Evolutionary conservation across 2,888 invertebrate species (phyloP).

Genomic region (Andrena fulva): DNA sequence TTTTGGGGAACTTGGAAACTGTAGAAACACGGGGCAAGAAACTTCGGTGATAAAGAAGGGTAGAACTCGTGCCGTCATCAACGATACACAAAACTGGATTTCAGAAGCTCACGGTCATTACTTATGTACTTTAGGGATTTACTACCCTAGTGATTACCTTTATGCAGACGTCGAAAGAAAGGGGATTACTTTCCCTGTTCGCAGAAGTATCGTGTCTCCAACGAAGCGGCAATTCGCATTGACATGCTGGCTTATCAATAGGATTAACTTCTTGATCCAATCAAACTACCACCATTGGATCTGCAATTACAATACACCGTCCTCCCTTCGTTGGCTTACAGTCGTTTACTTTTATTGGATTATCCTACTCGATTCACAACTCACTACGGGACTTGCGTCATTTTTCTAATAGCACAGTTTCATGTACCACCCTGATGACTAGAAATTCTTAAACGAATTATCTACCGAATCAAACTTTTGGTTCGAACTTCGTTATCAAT

Average conservation of each 20-base stretch:
- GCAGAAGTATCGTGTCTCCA: slow-evolving; percentile 1
- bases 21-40: not conserved
- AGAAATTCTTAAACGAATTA: no score
- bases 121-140: not conserved
- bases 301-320: slow-evolving; percentile 39
- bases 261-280: slow-evolving; percentile 44
- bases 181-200: not conserved
- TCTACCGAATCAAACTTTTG: no score
- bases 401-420: not conserved
- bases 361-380: slow-evolving; percentile 8
- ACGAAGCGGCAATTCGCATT: slow-evolving; percentile 16
- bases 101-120: not conserved
- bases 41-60: not conserved
- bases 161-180: not conserved
- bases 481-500: no score
- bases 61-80: not conserved
- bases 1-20: not conserved
- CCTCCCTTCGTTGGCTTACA: slow-evolving; percentile 49
- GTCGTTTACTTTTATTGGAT: slow-evolving; percentile 34
- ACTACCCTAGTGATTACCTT: not conserved
- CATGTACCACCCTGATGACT: no score
- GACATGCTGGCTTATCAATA: slow-evolving; percentile 16
- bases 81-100: not conserved
- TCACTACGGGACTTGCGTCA: not conserved
- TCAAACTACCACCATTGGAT: slow-evolving; percentile 17